phyloP scores from a whole-genome alignment of 1,140 invertebrate species.

The Drosophila sp. region DNA sequence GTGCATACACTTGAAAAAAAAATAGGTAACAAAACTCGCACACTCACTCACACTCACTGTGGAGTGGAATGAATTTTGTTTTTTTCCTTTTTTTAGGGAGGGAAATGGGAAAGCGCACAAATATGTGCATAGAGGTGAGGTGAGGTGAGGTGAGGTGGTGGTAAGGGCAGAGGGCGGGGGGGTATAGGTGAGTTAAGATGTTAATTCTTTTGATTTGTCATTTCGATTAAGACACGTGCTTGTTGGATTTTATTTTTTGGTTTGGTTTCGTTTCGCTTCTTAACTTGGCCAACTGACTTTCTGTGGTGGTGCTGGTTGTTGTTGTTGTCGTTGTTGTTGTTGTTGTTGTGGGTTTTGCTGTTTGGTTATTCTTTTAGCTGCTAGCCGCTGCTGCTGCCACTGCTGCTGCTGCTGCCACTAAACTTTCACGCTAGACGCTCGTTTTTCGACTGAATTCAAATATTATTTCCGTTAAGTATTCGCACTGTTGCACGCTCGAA shows the following conservation, averaged over 20 bases:
- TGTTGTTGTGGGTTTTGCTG: conserved; percentile 2
- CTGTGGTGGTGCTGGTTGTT: not conserved
- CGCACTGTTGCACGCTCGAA: not conserved
- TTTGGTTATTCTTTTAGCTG: conserved; percentile 27
- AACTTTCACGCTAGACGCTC: conserved; percentile 71
- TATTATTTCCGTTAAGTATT: conserved; percentile 3
- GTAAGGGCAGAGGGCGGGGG: not conserved
- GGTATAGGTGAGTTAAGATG: not conserved
- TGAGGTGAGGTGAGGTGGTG: not conserved
- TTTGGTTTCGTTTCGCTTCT: not conserved
- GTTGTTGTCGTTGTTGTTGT: conserved; percentile 26
- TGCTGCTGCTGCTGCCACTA: conserved; percentile 36
- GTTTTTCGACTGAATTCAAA: conserved; percentile 59
- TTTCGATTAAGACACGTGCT: conserved; percentile 9
- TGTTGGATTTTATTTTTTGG: not conserved
- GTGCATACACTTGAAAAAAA: conserved; percentile 37
- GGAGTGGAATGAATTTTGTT: too few species aligned
- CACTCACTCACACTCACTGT: not conserved
- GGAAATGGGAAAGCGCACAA: not conserved
- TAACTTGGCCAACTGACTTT: conserved; percentile 22
- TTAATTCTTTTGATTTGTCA: conserved; percentile 10
- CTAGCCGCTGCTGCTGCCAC: conserved; percentile 29
- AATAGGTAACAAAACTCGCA: conserved; percentile 24
- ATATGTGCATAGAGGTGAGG: not conserved
- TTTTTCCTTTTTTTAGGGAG: not conserved